phyloP scores from a whole-genome alignment of 1,140 invertebrate genomes.

The Lineus longissimus region DNA sequence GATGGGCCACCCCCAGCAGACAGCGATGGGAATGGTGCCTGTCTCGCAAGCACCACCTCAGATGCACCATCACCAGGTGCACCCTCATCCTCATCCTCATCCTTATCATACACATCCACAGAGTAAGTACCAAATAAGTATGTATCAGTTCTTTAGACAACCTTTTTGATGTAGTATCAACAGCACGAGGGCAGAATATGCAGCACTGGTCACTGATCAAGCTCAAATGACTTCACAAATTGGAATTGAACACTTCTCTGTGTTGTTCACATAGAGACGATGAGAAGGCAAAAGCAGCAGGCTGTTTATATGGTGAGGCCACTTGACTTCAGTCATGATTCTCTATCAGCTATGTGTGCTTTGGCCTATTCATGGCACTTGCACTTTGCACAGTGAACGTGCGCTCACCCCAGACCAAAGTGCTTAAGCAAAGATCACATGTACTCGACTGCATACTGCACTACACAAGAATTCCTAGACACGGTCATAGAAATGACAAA shows the following conservation, averaged over 20 bases:
- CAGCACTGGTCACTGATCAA: background rate
- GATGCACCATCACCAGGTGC: background rate
- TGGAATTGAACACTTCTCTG: background rate
- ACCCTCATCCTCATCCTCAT: no score
- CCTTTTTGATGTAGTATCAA: background rate
- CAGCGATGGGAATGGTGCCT: background rate
- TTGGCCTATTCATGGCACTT: no score
- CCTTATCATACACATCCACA: slow-evolving; percentile 1
- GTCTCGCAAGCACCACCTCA: background rate
- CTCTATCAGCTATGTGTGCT: no score
- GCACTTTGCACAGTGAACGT: no score
- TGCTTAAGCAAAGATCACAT: no score
- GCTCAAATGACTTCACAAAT: background rate
- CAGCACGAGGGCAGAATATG: background rate
- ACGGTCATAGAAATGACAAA: no score
- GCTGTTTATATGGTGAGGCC: no score
- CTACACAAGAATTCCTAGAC: no score
- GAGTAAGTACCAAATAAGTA: slow-evolving; percentile 1
- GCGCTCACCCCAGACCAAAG: no score
- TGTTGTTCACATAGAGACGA: background rate
- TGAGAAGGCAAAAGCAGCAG: background rate
- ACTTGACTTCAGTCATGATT: no score
- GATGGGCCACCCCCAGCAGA: background rate
- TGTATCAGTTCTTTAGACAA: no score
- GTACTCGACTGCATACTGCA: no score